Conservation (phyloP, 2,797 vertebrate species). For the Semaprochilodus insignis region DNA sequence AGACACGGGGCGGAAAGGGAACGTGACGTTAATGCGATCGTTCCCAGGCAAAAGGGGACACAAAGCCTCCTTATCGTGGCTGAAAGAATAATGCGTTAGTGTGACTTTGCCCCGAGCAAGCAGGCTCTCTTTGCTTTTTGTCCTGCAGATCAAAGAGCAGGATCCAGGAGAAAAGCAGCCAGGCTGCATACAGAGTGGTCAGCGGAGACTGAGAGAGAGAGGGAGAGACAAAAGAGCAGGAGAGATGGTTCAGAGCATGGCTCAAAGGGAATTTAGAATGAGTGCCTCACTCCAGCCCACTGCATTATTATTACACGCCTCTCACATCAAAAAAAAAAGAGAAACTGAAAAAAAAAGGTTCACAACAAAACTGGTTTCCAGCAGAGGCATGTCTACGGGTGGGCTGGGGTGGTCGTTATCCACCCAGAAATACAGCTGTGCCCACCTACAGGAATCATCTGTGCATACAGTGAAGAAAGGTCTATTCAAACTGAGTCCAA, state of each 20-base stretch:
- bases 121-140: conserved; percentile 47
- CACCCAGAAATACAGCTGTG: too few relatives aligned
- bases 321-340: not conserved
- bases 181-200: conserved; percentile 41
- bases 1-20: conserved; percentile 39
- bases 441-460: too few relatives aligned
- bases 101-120: conserved; percentile 45
- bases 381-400: too few relatives aligned
- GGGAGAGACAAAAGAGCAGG: conserved; percentile 41
- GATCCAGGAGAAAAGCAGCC: conserved; percentile 49
- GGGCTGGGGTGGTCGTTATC: too few relatives aligned
- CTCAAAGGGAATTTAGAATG: conserved; percentile 50
- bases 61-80: conserved; percentile 39
- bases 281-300: conserved; percentile 13
- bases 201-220: conserved; percentile 19
- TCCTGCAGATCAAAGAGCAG: conserved; percentile 54
- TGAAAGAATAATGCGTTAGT: conserved; percentile 47
- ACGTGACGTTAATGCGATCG: conserved; percentile 46
- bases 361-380: not conserved
- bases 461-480: too few relatives aligned
- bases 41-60: conserved; percentile 35
- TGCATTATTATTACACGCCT: not conserved
- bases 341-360: not conserved
- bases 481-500: too few relatives aligned
- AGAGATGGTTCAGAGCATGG: conserved; percentile 30